Conservation (phyloP, 2,113 vertebrate genomes). For the Morone chrysops region DNA sequence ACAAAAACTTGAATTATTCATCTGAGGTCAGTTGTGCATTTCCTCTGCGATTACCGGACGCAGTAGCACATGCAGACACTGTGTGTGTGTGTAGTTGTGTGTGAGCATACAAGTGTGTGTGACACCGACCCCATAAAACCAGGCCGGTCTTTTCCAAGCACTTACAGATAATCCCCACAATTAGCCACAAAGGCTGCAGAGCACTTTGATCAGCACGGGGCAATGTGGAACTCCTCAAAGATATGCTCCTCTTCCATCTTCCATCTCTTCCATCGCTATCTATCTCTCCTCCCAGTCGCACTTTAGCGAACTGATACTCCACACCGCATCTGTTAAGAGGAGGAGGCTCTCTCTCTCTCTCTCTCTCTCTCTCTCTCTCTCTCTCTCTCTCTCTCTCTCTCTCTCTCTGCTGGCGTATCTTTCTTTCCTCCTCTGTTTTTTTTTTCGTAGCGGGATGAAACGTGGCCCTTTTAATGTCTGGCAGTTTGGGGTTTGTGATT, state of each 20-base stretch:
- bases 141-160: conserved; percentile 76
- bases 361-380: conserved; percentile 63
- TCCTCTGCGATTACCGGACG: conserved; percentile 19
- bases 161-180: conserved; percentile 86
- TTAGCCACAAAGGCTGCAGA: conserved; percentile 83
- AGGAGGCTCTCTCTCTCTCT: conserved; percentile 62
- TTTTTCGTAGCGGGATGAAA: conserved; percentile 90
- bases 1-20: conserved; percentile 45
- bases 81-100: conserved; percentile 14
- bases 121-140: conserved; percentile 75
- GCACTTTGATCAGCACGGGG: conserved; percentile 81
- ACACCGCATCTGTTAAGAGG: conserved; percentile 84
- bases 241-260: conserved; percentile 68
- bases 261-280: conserved; percentile 64
- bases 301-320: conserved; percentile 88
- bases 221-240: conserved; percentile 83
- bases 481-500: conserved; percentile 92
- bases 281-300: conserved; percentile 65
- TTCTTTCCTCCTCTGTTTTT: too few species aligned
- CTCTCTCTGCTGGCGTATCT: too few species aligned
- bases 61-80: conserved; percentile 27
- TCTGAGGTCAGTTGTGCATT: conserved; percentile 46
- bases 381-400: conserved; percentile 61
- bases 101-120: conserved; percentile 7
- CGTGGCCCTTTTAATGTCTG: conserved; percentile 91